Percentiles rank a stretch among this genome's conserved stretches.
Evolutionary conservation across 1,140 invertebrate species (phyloP).

Genomic region (Drosophila ananassae): DNA sequence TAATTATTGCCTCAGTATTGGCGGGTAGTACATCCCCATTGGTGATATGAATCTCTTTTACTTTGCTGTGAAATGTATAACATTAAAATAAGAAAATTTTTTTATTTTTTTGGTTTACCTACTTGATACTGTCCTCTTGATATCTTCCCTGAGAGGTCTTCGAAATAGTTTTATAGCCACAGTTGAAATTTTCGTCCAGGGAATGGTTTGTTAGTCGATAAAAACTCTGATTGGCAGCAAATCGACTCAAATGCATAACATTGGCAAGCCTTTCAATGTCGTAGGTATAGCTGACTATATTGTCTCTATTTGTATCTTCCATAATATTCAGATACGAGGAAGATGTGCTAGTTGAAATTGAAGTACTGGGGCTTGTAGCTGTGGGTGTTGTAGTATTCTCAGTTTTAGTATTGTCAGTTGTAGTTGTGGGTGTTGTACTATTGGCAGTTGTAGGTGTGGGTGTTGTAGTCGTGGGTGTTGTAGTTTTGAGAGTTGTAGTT

Average conservation of each 20-base stretch:
- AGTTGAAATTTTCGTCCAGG: background rate
- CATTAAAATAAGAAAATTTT: background rate
- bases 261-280: background rate
- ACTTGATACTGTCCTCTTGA: background rate
- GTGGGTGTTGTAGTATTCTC: background rate
- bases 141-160: background rate
- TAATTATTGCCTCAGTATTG: background rate
- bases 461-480: too few species aligned
- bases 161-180: background rate
- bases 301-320: background rate
- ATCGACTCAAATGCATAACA: background rate
- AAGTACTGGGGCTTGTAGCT: too few species aligned
- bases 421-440: too few species aligned
- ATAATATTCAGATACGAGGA: background rate
- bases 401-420: background rate
- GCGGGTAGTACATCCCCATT: background rate
- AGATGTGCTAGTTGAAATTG: background rate
- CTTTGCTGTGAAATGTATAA: background rate
- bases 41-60: background rate
- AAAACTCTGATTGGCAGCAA: background rate
- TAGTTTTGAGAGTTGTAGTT: too few species aligned
- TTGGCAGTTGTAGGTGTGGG: too few species aligned
- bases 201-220: background rate
- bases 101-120: background rate
- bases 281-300: background rate